Percentiles rank a stretch among this genome's conserved stretches.
Conservation (phyloP, 2,797 vertebrate genomes). For the Syngnathus rostellatus region DNA sequence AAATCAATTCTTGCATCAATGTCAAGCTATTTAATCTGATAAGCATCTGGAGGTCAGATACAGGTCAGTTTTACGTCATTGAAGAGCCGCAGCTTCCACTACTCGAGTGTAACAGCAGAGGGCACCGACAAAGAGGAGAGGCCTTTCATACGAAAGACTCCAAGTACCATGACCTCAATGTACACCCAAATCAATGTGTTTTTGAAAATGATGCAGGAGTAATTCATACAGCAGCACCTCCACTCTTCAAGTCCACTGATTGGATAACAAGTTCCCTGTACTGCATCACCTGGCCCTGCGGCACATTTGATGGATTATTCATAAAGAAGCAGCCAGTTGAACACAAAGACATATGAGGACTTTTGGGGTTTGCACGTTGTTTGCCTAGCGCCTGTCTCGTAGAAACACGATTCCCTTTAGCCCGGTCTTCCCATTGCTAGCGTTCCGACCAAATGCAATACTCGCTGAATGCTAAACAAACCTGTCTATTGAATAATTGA, state of each 20-base stretch:
- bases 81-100: constrained; percentile 33
- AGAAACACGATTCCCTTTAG: constrained; percentile 13
- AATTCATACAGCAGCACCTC: constrained; percentile 15
- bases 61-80: constrained; percentile 44
- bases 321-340: constrained; percentile 55
- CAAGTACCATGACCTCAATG: constrained; percentile 31
- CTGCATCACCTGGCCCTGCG: constrained; percentile 65
- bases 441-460: constrained; percentile 56
- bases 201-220: constrained; percentile 25
- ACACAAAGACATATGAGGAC: constrained; percentile 50
- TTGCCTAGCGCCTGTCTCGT: constrained; percentile 2
- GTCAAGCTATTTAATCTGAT: constrained; percentile 41
- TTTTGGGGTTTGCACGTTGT: constrained; percentile 24
- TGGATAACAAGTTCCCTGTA: constrained; percentile 56
- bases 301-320: constrained; percentile 69
- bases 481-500: constrained; percentile 76
- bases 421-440: constrained; percentile 41
- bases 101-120: constrained; percentile 33
- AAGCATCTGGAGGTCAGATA: constrained; percentile 24
- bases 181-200: constrained; percentile 19
- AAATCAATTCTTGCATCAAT: constrained; percentile 32
- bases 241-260: constrained; percentile 38
- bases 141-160: constrained; percentile 32
- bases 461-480: constrained; percentile 74
- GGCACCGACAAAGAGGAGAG: constrained; percentile 28